Base-by-base conservation (phyloP, 2,797 vertebrate species). In the Lepus oiostolus region DNA sequence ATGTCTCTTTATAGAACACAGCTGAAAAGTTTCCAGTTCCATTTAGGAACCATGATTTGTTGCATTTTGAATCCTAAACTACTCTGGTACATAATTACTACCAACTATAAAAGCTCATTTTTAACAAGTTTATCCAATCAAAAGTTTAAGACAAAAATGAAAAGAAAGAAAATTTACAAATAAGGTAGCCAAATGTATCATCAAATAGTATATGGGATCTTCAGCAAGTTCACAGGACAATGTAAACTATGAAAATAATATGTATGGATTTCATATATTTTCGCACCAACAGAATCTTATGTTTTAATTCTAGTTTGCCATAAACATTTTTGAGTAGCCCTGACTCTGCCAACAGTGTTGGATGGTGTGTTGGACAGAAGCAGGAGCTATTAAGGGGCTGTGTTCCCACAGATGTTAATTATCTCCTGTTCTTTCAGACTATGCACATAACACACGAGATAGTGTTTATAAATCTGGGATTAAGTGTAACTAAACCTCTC, bases 11-110 rank as follows among this genome's bases (percentile, higher is more conserved):
- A 95, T 42, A 21, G 13, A 91, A 2, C 22, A 88, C 2, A 93
- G 82, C 32, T 94, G 12, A 96, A 94, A 89, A 22, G 90, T 84
- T 77, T 94, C 75, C 6, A 72, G 14, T 88, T 93, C 50, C 38
- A n/a, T 80, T 68, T 90, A 93, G 54, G 17, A 95, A 90, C 28
- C 28, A 65, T 72, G 67, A 54, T 60, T 75, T 96, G 77, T 72
- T 87, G 47, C 12, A 96, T 75, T 85, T 92, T 92, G 38, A 95
- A 92, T 80, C 90, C 70, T 75, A 87, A 92, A 81, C 75, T 95
- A 92, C 52, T 58, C 17, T 87, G 65, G n/a, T 80, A 95, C 38
- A 93, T 77, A 92, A 90, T 95, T 81, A 88, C n/a, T 90, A 70
- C 19, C 79, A 82, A 93, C 16, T 28, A 96, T 77, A 83, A 94